Conservation (phyloP, 2,113 vertebrate genomes). For the Nothobranchius kuhntae region DNA sequence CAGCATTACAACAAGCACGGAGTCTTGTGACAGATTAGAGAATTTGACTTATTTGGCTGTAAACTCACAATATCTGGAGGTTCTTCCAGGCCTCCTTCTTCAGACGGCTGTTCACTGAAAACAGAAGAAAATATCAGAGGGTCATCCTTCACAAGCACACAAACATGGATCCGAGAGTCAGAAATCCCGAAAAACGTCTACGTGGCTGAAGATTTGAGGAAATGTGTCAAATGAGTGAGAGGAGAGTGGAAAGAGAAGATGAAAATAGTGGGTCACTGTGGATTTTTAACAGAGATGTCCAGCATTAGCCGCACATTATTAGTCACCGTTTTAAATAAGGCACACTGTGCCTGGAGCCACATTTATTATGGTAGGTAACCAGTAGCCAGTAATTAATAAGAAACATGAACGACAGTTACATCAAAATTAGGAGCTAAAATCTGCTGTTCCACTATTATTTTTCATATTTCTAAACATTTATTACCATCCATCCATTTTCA, state of each 20-base stretch:
- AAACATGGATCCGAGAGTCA: background rate
- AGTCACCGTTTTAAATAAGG: conserved; percentile 63
- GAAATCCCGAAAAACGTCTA: background rate
- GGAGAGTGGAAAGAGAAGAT: conserved; percentile 18
- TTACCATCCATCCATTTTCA: too few species aligned
- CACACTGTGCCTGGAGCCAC: conserved; percentile 47
- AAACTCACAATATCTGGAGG: conserved; percentile 53
- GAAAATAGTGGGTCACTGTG: conserved; percentile 25
- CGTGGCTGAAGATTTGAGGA: background rate
- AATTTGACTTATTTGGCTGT: background rate
- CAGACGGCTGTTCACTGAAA: conserved; percentile 36
- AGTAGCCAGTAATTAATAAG: conserved; percentile 63
- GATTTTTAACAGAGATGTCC: conserved; percentile 25
- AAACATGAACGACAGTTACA: conserved; percentile 2
- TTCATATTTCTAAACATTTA: too few species aligned
- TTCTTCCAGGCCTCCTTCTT: conserved; percentile 32
- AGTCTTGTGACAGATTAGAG: conserved; percentile 8
- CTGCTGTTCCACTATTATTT: too few species aligned
- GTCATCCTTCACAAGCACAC: background rate
- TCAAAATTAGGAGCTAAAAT: too few species aligned
- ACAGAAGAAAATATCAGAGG: conserved; percentile 36
- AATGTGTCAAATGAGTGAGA: conserved; percentile 23
- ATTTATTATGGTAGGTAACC: conserved; percentile 47
- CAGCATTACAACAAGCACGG: background rate
- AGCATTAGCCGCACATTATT: conserved; percentile 13